Base-by-base conservation (phyloP, 2,888 invertebrate genomes). In the Diaphora mendica region DNA sequence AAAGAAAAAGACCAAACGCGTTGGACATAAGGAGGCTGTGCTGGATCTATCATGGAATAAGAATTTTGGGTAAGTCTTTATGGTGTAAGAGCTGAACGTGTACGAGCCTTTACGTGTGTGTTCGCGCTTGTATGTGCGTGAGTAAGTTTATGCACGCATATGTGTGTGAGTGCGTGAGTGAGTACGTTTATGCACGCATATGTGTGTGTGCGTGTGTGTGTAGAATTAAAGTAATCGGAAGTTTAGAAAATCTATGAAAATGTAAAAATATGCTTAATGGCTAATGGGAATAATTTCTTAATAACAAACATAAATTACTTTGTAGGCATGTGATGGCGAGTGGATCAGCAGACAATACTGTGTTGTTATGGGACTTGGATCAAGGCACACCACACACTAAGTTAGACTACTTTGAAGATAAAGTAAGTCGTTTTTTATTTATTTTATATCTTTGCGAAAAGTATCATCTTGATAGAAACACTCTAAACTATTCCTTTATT, bases 291-390 rank as follows among this genome's bases (percentile, higher is more conserved):
- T 26, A 33, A 30, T 26, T n/a, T 51, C 23, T 51, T 23, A 30
- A 26, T 44, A 67, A 30, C 2, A 1, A 33, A 26, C 20, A 4
- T 39, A n/a, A 64, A 44, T 70, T 71, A 48, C 72, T 70, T 85
- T 87, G 59, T 88, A 97, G 98, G 48, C 98, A 99, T 90, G 97
- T 99, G 51, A 89, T 99, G 79, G 99, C 99, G 0, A 99, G 99
- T 92, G 99, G 98, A 0, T 99, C 99, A 0, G 99, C 98, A 0
- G 99, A 99, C 93, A 96, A 96, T 84, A 98, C 98, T 2, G 97
- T 98, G 9, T 95, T 98, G 35, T 91, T 99, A 1, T 99, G 99
- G 99, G 99, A 99, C 93, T 95, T 99, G 88, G 98, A 98, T 83
- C 97, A 97, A 82, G 97, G 97, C 17, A 96, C 96, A 76, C 97